Base-by-base conservation (phyloP, 2,888 invertebrate genomes). In the Stratiomys singularior region DNA sequence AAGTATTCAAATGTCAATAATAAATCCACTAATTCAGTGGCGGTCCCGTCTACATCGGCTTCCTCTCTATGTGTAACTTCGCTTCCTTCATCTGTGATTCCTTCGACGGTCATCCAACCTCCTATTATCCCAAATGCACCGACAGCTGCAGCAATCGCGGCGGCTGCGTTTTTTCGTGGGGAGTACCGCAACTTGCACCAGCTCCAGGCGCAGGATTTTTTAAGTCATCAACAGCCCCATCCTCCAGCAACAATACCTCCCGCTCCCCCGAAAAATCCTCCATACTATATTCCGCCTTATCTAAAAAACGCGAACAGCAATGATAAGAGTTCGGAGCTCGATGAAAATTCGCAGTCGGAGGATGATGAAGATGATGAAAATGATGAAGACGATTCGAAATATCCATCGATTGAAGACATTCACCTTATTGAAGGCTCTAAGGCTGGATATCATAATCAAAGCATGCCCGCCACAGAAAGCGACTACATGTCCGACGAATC, bases 141-240 rank as follows among this genome's bases (percentile, higher is more conserved):
- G 44, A 83, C 85, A 0, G 84, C 84, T 52, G 85, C 86, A 13
- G 85, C 86, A 15, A 85, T 82, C 25, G 84, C 86, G 77, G 86
- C 86, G 5, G 86, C 86, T 28, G 86, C 87, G 0, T 79, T 86
- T 63, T 81, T 86, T 76, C 84, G 87, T 7, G 86, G 85, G 60
- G 85, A 89, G 83, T 88, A 90, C 88, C 88, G 90, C 87, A 90
- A 89, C 87, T 90, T 88, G 82, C 86, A 85, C 83, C 88, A 88
- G 87, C 89, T 90, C 87, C 83, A 85, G 1, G 84, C 84, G 3
- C 86, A 86, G 76, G 86, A 86, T 78, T 67, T 79, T n/a, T 82
- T 86, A 1, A 58, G 83, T 7, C 81, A 83, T 64, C 84, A 84
- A 44, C 77, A 76, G 18, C 28, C 47, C 77, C 80, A 77, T 25